Conservation (phyloP, 2,113 vertebrate genomes). For the Elgaria multicarinata region DNA sequence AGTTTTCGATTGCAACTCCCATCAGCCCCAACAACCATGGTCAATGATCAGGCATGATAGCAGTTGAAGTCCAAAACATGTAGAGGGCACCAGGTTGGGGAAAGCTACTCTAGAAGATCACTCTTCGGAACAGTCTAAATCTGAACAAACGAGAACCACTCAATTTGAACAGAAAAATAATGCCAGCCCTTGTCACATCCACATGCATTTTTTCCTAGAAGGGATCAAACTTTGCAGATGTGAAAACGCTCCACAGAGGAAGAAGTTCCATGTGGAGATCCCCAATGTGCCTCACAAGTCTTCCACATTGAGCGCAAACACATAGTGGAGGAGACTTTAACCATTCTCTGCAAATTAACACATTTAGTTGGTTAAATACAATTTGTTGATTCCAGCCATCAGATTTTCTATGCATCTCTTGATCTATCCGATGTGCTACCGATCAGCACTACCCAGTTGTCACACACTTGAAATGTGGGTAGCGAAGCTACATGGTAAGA, state of each 20-base stretch:
- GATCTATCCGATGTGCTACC: conserved; percentile 44
- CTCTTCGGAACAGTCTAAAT: conserved; percentile 23
- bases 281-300: conserved; percentile 39
- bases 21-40: neutral
- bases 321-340: conserved; percentile 41
- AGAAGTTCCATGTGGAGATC: conserved; percentile 63
- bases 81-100: neutral
- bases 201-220: conserved; percentile 6
- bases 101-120: conserved; percentile 22
- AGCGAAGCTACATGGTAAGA: conserved; percentile 67
- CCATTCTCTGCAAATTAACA: conserved; percentile 65
- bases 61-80: neutral
- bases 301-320: conserved; percentile 66
- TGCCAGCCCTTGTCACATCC: conserved; percentile 46
- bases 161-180: conserved; percentile 53
- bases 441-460: conserved; percentile 56
- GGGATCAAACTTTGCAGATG: conserved; percentile 10
- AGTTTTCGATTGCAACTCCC: neutral
- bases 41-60: neutral
- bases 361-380: conserved; percentile 76
- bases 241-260: conserved; percentile 34
- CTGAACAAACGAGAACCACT: conserved; percentile 69
- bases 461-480: conserved; percentile 69
- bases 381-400: conserved; percentile 72
- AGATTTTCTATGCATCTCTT: conserved; percentile 64